Evolutionary conservation across 2,797 vertebrate species (phyloP).

Genomic region (Sebastes iracundus): DNA sequence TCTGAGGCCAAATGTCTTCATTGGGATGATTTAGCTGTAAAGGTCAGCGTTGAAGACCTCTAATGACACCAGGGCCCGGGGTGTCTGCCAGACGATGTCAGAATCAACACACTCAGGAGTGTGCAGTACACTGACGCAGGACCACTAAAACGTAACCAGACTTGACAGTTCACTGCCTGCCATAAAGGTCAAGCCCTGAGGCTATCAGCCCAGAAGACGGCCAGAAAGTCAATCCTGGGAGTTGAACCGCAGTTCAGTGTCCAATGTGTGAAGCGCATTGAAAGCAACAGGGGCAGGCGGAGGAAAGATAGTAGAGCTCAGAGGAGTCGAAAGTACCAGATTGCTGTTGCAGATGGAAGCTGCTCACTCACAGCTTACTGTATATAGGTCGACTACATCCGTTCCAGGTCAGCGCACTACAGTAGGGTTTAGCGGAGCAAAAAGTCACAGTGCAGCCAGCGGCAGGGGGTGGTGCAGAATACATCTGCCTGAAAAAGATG

Average conservation of each 20-base stretch:
- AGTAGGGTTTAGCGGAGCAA: slow-evolving; percentile 61
- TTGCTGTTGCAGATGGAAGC: slow-evolving; percentile 67
- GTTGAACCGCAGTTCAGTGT: slow-evolving; percentile 69
- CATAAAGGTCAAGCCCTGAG: slow-evolving; percentile 76
- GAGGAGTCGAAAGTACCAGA: slow-evolving; percentile 51
- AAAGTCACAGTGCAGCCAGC: slow-evolving; percentile 41
- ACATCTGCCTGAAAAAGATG: neutral
- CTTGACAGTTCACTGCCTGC: slow-evolving; percentile 73
- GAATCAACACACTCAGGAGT: slow-evolving; percentile 62
- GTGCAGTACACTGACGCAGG: slow-evolving; percentile 57
- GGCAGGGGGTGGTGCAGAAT: slow-evolving; percentile 9
- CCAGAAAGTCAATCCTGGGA: slow-evolving; percentile 62
- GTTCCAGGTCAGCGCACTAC: slow-evolving; percentile 66
- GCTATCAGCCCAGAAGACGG: slow-evolving; percentile 57
- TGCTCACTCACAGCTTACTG: slow-evolving; percentile 70
- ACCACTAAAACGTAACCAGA: slow-evolving; percentile 69
- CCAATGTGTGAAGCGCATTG: slow-evolving; percentile 61
- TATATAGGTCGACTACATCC: slow-evolving; percentile 73
- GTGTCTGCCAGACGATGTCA: slow-evolving; percentile 71
- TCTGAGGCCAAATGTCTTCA: slow-evolving; percentile 64
- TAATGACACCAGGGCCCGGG: slow-evolving; percentile 64
- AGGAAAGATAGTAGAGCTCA: slow-evolving; percentile 56
- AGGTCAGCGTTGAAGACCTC: slow-evolving; percentile 75
- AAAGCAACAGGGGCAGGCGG: slow-evolving; percentile 52
- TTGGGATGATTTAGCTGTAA: slow-evolving; percentile 68